Conservation (phyloP, 2,797 vertebrate species). For the Chromis chromis region DNA sequence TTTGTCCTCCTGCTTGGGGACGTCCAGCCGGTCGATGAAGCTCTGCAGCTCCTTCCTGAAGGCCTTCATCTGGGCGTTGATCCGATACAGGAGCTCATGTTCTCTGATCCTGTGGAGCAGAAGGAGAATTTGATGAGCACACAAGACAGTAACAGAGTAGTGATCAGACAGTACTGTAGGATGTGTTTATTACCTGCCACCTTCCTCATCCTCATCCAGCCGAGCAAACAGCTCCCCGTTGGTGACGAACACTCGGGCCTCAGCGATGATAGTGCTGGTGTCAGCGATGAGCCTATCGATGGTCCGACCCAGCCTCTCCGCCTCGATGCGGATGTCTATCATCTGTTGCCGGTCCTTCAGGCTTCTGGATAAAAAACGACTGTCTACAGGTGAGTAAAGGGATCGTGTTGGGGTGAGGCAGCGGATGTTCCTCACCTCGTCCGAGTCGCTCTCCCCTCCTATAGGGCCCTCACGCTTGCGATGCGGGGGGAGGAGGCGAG, state of each 20-base stretch:
- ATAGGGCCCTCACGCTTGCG: constrained; percentile 97
- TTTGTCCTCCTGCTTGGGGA: constrained; percentile 93
- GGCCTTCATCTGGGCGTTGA: constrained; percentile 98
- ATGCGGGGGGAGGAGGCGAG: constrained; percentile 90
- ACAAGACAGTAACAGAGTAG: not conserved
- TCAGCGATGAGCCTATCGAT: constrained; percentile 97
- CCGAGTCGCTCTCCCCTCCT: constrained; percentile 96
- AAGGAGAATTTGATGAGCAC: not conserved
- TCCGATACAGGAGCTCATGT: constrained; percentile 97
- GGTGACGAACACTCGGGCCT: constrained; percentile 94
- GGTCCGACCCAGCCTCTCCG: constrained; percentile 95
- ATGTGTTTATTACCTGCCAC: constrained; percentile 82
- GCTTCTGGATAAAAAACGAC: constrained; percentile 93
- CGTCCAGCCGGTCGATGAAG: constrained; percentile 97
- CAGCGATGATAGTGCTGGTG: constrained; percentile 97
- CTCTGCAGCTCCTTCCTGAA: constrained; percentile 98
- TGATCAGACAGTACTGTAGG: not conserved
- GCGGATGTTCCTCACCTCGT: constrained; percentile 95
- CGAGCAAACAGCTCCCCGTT: constrained; percentile 95
- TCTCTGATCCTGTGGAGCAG: constrained; percentile 88
- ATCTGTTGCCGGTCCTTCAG: constrained; percentile 97
- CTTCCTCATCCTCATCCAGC: constrained; percentile 96
- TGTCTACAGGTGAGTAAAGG: constrained; percentile 89
- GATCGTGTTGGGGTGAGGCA: constrained; percentile 96
- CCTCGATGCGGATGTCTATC: constrained; percentile 97